Conservation (phyloP, 1,140 invertebrate species). For the Colletes gigas region DNA sequence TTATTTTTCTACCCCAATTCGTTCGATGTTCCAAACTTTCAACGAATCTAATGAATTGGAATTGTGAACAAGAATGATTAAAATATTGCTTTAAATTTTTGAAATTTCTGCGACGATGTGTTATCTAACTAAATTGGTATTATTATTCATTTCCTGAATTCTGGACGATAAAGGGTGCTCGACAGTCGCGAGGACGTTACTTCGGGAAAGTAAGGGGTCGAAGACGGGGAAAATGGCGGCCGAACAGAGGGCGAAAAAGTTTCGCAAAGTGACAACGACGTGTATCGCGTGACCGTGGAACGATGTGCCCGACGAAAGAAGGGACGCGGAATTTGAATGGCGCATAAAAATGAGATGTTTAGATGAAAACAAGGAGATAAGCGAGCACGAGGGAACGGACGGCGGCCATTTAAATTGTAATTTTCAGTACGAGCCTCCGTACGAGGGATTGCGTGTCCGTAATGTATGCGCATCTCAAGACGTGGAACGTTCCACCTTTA, state of each 20-base stretch:
- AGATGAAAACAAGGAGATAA: constrained; percentile 80
- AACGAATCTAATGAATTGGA: too few relatives aligned
- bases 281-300: constrained; percentile 63
- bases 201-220: not conserved
- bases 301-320: constrained; percentile 41
- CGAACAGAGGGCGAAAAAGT: constrained; percentile 33
- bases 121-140: too few relatives aligned
- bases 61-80: too few relatives aligned
- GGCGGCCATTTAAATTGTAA: constrained; percentile 80
- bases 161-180: too few relatives aligned
- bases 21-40: too few relatives aligned
- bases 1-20: too few relatives aligned
- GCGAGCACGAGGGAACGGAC: constrained; percentile 63
- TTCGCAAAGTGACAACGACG: constrained; percentile 56
- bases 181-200: too few relatives aligned
- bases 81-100: too few relatives aligned
- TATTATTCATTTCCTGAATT: too few relatives aligned
- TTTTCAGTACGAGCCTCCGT: constrained; percentile 73
- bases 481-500: constrained; percentile 69
- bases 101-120: too few relatives aligned
- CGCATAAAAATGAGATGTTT: constrained; percentile 81
- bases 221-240: not conserved
- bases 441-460: constrained; percentile 77
- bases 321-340: constrained; percentile 76
- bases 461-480: constrained; percentile 80